Evolutionary conservation across 2,888 invertebrate genomes (phyloP).

Genomic region (Aethes cnicana): DNA sequence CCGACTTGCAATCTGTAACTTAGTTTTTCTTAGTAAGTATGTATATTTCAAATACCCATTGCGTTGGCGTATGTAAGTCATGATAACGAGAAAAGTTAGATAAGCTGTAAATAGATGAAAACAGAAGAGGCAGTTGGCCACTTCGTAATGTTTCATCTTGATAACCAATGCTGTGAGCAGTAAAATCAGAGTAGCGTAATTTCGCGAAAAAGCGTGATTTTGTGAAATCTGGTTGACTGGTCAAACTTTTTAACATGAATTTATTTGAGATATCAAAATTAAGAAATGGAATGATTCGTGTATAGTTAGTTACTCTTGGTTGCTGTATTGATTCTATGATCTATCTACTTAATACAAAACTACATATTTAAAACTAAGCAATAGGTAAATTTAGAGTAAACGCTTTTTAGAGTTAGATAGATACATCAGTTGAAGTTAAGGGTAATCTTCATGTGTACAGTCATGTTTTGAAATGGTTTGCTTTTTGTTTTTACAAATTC

Average conservation of each 20-base stretch:
- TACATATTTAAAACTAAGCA: conserved; percentile 16
- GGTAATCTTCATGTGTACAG: conserved; percentile 24
- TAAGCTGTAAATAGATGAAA: conserved; percentile 1
- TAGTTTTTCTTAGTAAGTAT: conserved; percentile 15
- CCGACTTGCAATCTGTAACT: conserved; percentile 43
- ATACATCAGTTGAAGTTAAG: conserved; percentile 18
- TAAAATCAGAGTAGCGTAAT: no score
- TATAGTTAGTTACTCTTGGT: conserved; percentile 22
- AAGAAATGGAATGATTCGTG: conserved; percentile 1
- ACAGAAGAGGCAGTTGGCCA: conserved; percentile 3
- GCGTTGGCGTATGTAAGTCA: conserved; percentile 14
- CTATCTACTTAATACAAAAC: conserved; percentile 23
- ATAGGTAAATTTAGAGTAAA: conserved; percentile 28
- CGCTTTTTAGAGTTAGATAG: conserved; percentile 22
- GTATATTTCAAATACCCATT: conserved; percentile 13
- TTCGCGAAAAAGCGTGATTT: conserved; percentile 13
- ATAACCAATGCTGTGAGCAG: conserved; percentile 16
- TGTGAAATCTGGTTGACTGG: background rate
- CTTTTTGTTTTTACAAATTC: conserved; percentile 11
- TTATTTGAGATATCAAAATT: conserved; percentile 12
- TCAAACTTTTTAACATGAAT: conserved; percentile 4
- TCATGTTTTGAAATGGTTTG: conserved; percentile 5
- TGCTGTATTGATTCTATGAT: conserved; percentile 16
- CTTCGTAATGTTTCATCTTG: conserved; percentile 27
- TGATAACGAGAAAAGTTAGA: conserved; percentile 14